These are phyloP conservation scores for Ophion obscuratus DNA, from an alignment of 2,888 invertebrate species.

Conservation along the genomic window DNA sequence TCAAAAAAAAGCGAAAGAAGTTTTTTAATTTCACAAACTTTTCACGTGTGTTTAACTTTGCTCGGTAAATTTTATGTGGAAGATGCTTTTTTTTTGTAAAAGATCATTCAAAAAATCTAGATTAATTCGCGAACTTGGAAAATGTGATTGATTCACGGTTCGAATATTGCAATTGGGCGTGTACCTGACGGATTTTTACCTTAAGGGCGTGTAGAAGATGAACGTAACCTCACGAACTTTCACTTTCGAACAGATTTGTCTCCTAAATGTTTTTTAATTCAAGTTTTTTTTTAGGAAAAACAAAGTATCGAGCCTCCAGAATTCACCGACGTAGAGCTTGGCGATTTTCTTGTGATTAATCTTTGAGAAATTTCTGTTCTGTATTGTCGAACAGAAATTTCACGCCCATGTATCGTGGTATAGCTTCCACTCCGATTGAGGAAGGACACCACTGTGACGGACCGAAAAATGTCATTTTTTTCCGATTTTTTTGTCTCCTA, in stretches of 20 bases:
- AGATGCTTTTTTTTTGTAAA: neutral
- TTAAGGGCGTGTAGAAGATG: neutral
- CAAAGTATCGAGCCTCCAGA: too few relatives aligned
- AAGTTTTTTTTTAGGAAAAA: too few relatives aligned
- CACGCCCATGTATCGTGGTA: too few relatives aligned
- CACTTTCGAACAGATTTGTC: neutral
- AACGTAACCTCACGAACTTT: neutral
- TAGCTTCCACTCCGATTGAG: too few relatives aligned
- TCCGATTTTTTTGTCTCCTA: too few relatives aligned
- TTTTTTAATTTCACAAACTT: neutral
- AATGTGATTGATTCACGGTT: neutral
- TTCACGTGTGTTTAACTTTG: neutral
- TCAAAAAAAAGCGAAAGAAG: neutral
- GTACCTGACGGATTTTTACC: neutral
- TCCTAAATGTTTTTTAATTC: too few relatives aligned
- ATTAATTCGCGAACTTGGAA: neutral
- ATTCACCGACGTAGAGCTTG: neutral
- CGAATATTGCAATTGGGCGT: neutral
- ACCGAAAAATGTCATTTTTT: too few relatives aligned
- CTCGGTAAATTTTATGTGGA: neutral
- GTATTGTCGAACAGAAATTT: too few relatives aligned
- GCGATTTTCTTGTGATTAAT: neutral
- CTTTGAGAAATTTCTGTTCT: neutral
- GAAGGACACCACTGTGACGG: too few relatives aligned
- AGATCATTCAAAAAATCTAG: neutral